Base-by-base conservation (phyloP, 2,888 invertebrate species). In the Metallyticus violacea region DNA sequence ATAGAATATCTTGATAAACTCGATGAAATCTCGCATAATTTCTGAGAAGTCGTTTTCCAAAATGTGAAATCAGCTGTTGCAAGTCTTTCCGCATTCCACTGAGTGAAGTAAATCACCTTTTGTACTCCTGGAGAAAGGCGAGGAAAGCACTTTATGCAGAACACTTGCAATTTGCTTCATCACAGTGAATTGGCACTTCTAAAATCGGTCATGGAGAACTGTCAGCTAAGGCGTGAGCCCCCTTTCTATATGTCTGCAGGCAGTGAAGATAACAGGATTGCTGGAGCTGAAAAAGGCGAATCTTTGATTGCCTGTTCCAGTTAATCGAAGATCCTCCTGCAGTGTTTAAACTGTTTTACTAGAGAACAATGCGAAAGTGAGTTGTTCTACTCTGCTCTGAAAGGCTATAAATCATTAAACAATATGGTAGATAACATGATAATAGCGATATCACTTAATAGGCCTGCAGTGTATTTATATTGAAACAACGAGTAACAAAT, bases 141-240 rank as follows among this genome's bases (percentile, higher is more conserved):
- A 40, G 22, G 30, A 81, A 82, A 76, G 40, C 62, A 76, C 22
- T 76, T 27, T 62, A 62, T 62, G 40, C 40, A 62, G 40, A 62
- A 62, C 40, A 62, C 40, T 62, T 62, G 26, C 62, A 62, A 28
- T 77, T 27, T 27, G 77, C 77, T 83, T 83, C 83, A 77, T 77
- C 77, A 3, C 83, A 83, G n/a, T 83, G 83, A 83, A 83, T 83
- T 77, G 83, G 77, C 83, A 77, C 28, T 83, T 83, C 77, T 62
- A 77, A 77, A 83, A 77, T 77, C 83, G 28, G 27, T 83, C 83
- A 28, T 83, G 83, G 77, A 83, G 83, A 83, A 83, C 83, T 77
- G 83, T 27, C 40, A 62, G 40, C 15, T 62, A 62, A 62, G 40
- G 40, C 40, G 40, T 62, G 40, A 62, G 9, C 40, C 40, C 40